Evolutionary conservation across 30 jellyfish, hydroid and myxozoan species (phyloP).

Genomic region (Sanderia malayensis): DNA sequence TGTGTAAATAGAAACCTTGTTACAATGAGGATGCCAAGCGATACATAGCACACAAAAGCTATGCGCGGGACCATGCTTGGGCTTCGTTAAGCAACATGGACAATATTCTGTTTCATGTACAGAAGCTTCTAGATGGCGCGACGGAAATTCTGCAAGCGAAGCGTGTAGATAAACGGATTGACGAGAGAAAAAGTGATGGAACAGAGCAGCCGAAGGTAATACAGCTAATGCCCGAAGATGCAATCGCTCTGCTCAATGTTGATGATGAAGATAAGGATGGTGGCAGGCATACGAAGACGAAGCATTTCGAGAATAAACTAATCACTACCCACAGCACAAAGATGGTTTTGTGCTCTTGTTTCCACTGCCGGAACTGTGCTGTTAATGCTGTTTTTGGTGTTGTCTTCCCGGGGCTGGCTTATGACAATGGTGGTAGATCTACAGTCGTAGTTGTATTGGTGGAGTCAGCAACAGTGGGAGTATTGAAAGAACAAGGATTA

Average conservation of each 20-base stretch:
- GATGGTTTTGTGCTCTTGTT: constrained; percentile 6
- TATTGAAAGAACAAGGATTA: too few species aligned
- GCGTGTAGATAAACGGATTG: constrained; percentile 66
- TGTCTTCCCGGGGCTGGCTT: too few species aligned
- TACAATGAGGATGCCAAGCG: too few species aligned
- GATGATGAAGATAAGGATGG: constrained; percentile 60
- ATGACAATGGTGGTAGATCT: too few species aligned
- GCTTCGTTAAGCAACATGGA: background rate
- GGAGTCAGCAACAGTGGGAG: too few species aligned
- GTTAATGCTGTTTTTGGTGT: too few species aligned
- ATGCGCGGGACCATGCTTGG: too few species aligned
- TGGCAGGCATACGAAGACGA: constrained; percentile 55
- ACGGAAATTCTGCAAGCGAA: constrained; percentile 53
- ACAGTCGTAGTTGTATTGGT: too few species aligned
- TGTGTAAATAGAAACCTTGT: too few species aligned
- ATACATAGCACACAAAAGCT: too few species aligned
- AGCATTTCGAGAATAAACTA: constrained; percentile 36
- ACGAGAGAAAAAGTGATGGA: constrained; percentile 57
- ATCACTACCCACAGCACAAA: constrained; percentile 38
- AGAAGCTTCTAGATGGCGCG: constrained; percentile 46
- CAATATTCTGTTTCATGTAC: background rate
- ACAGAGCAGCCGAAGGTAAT: constrained; percentile 50
- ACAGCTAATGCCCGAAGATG: constrained; percentile 57
- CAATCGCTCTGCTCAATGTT: constrained; percentile 54
- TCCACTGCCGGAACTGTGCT: background rate